phyloP scores from a whole-genome alignment of 1,140 invertebrate genomes.

The Gryon sp. region DNA sequence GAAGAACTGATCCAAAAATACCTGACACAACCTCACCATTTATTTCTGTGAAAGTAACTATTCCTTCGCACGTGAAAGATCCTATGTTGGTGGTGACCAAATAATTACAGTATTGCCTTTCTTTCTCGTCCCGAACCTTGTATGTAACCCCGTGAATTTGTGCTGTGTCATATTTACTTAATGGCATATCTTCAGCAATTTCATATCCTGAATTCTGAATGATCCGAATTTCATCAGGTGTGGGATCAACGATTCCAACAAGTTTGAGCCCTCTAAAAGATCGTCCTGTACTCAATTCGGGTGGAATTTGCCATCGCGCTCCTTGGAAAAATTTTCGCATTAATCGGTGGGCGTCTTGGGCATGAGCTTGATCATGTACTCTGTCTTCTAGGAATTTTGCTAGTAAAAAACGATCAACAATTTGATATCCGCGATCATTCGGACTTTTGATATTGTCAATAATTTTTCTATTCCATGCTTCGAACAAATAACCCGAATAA shows the following conservation, averaged over 20 bases:
- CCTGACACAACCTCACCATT: not conserved
- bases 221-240: not conserved
- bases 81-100: not conserved
- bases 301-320: conserved; percentile 8
- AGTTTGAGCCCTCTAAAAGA: not conserved
- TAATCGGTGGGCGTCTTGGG: not conserved
- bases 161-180: conserved; percentile 5
- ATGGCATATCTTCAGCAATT: not conserved
- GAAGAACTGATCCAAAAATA: not conserved
- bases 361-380: not conserved
- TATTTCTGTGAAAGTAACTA: not conserved
- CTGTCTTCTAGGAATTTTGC: conserved; percentile 16
- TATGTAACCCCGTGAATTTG: conserved; percentile 4
- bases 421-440: too few relatives aligned
- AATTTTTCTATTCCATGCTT: too few relatives aligned
- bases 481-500: too few relatives aligned
- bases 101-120: conserved; percentile 6
- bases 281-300: not conserved
- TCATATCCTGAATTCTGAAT: not conserved
- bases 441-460: too few relatives aligned
- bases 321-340: not conserved
- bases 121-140: not conserved
- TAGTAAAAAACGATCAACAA: not conserved
- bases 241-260: not conserved
- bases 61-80: conserved; percentile 1